Evolutionary conservation across 1,140 invertebrate species (phyloP), one percentile per base, ranked within the genome.

Genomic region (Hestina assimilis): DNA sequence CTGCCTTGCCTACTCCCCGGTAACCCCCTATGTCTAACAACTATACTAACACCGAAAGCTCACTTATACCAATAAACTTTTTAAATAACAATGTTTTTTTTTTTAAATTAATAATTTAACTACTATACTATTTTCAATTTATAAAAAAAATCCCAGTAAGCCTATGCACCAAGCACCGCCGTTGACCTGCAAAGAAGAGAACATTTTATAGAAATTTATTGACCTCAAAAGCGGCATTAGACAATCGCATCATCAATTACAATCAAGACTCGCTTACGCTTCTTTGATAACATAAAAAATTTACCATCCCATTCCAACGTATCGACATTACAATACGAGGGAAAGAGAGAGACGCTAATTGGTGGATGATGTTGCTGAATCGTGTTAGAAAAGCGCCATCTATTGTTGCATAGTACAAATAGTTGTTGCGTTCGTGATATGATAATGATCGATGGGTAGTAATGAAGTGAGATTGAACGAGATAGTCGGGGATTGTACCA

Each of bases 181-280:
- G 58, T 51, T 59, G 75, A 85, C 78, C 82, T 77, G 77, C 55
- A 72, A 80, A 77, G 57, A 80, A 74, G 77, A 67, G 70, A 71
- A 64, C 66, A 75, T 58, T 56, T 67, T 77, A 66, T 71, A 79
- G 63, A 73, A 75, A 77, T 71, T 70, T 69, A 70, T 72, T 75
- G 71, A 77, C 75, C 72, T 65, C 71, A 64, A 78, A n/a, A 67
- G 66, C 66, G 64, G 65, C 68, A 72, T 69, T 75, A 80, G 71
- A 82, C 79, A 83, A 82, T 78, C 73, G 73, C 74, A 83, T 87
- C 84, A 87, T 87, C 78, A 87, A 87, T 87, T 82, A 87, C 79
- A 87, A 87, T 87, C 84, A 87, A 75, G 67, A 57, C 64, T 66
- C 66, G 66, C 69, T 69, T 75, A 63, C 66, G 57, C 55, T 73